Percentiles rank a stretch among this genome's conserved stretches.
These are phyloP conservation scores for Aelia acuminata DNA, from an alignment of 2,888 invertebrate species.

Conservation along the genomic window DNA sequence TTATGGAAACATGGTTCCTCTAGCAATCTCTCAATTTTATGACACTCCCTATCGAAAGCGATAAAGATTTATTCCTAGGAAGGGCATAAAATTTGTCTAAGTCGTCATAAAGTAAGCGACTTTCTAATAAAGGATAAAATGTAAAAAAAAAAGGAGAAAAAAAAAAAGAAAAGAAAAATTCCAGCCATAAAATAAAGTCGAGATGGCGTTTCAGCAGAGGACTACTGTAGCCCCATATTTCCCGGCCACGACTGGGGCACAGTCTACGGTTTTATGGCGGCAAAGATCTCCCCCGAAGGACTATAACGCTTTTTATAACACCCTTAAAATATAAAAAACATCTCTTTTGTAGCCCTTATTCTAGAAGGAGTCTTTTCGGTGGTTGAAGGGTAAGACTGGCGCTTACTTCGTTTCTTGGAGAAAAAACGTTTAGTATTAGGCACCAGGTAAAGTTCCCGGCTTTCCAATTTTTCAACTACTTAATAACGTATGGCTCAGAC, in stretches of 20 bases:
- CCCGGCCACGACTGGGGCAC: not conserved
- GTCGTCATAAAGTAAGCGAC: slow-evolving; percentile 28
- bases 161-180: not conserved
- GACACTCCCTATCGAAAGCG: not conserved
- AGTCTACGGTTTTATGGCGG: slow-evolving; percentile 13
- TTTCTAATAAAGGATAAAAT: slow-evolving; percentile 29
- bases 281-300: not conserved
- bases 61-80: slow-evolving; percentile 22
- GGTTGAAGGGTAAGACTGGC: not conserved
- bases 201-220: not conserved
- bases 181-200: slow-evolving; percentile 30
- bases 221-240: slow-evolving; percentile 40
- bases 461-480: no score
- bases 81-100: slow-evolving; percentile 34
- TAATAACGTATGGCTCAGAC: no score
- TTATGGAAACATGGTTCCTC: not conserved
- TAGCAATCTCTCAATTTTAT: not conserved
- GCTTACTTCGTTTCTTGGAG: not conserved
- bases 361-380: not conserved
- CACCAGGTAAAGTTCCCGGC: no score
- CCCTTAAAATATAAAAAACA: slow-evolving; percentile 40
- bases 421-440: no score
- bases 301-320: slow-evolving; percentile 49
- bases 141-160: not conserved
- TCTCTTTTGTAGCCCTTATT: slow-evolving; percentile 4